Base-by-base conservation (phyloP, 2,797 vertebrate species). In the Cyprinodon diabolis region DNA sequence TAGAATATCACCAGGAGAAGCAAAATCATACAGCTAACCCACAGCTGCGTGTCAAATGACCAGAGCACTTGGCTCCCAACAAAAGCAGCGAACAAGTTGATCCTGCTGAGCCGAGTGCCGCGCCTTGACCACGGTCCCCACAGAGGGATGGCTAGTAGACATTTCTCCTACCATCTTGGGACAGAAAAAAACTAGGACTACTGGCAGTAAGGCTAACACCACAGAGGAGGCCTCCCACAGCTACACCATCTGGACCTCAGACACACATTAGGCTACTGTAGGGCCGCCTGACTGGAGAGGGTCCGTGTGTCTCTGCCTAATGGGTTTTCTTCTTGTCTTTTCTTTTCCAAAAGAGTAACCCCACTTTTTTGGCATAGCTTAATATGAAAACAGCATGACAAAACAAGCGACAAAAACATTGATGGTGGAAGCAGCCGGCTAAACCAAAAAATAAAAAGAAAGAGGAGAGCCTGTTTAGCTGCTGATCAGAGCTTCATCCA, bases 231-330 rank as follows among this genome's bases (percentile, higher is more conserved):
- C 91, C 90, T 88, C 94, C 94, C 82, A 83, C 91, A 9, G 91
- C 77, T 86, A 74, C 30, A 68, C 95, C 94, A 95, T 95, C 95
- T 95, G 95, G 91, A 89, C 88, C 78, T 76, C 91, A 93, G 90
- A 93, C 91, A 93, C 91, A 90, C 82, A 88, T 91, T 89, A 90
- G 87, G 79, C 83, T 76, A 85, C 84, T 83, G 81, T 90, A 84
- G 90, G 86, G 86, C 73, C 83, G 89, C 90, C 4, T 77, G 89
- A 87, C 89, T 87, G 88, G 91, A 89, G 88, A 87, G 88, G 83
- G 80, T 88, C 79, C 69, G 49, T 55, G n/a, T 65, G 60, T 30
- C 30, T 69, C 79, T 68, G 60, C 71, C 62, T 66, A 70, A 4
- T 40, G 56, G 8, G 30, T 13, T 60, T 60, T 60, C 15, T 0